Evolutionary conservation across 2,113 vertebrate genomes (phyloP), one percentile per base, ranked within the genome.

Genomic region (Archocentrus centrarchus): DNA sequence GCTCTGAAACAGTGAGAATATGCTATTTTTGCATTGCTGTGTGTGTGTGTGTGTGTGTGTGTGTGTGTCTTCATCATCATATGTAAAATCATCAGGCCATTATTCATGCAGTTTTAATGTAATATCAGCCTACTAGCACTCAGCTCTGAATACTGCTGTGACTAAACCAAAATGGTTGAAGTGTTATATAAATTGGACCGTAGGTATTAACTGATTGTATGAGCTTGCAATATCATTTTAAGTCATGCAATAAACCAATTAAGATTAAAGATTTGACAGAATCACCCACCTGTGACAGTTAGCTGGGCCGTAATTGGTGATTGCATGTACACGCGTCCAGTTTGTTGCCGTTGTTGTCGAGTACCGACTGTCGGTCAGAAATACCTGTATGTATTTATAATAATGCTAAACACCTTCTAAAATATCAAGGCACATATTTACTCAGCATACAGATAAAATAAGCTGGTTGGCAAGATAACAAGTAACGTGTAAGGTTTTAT

Each of bases 261-360:
- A 50, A 53, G 44, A 50, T 70, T 50, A 50, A 70, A 1, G 15
- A 70, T 70, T 70, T 50, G 66, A 73, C 10, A 17, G 15, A 4
- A 50, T 17, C 15, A 6, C 44, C 44, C 44, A 11, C 44, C 50
- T 53, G 17, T 3, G 17, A 32, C 44, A 8, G 17, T 53, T 50
- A 53, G 44, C 66, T 53, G 66, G 44, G 0, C 0, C 0, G 22
- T 24, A 68, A 41, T 24, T 68, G 22, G 47, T 30, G 64, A 50
- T 70, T 17, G 18, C 44, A 15, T 5, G 13, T 47, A 47, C 1
- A 22, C 44, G 18, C 50, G 41, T 6, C 15, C 47, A 50, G 15
- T 50, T 50, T 50, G 47, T 50, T 50, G 14, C 4, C 47, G 5
- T 50, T 50, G 47, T 50, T 50, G 47, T 50, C 47, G 15, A 50